Evolutionary conservation across 1,140 invertebrate genomes (phyloP).

Genomic region (Belonocnema kinseyi): DNA sequence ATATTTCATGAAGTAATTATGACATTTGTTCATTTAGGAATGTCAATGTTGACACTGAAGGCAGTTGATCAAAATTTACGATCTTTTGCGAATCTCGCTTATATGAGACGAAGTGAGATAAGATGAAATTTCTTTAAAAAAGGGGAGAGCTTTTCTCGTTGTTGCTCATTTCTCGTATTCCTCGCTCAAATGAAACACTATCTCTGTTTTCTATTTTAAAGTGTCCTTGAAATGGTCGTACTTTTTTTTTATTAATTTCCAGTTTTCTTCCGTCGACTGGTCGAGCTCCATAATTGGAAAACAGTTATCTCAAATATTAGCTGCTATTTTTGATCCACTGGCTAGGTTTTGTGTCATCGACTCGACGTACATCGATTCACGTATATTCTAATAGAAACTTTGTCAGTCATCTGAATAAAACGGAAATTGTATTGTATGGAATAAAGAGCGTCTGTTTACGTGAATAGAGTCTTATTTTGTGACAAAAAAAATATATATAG

Average conservation of each 20-base stretch:
- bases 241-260: slow-evolving; percentile 3
- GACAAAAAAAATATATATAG: background rate
- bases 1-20: too few relatives aligned
- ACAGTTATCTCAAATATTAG: slow-evolving; percentile 10
- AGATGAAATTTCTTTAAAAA: too few relatives aligned
- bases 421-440: background rate
- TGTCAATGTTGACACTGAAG: too few relatives aligned
- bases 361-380: background rate
- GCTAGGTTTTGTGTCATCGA: background rate
- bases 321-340: slow-evolving; percentile 13
- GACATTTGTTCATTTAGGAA: too few relatives aligned
- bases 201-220: background rate
- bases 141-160: too few relatives aligned
- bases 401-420: background rate
- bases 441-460: background rate
- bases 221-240: background rate
- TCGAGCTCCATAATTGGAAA: slow-evolving; percentile 4
- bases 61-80: too few relatives aligned
- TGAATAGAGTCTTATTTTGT: background rate
- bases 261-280: slow-evolving; percentile 1
- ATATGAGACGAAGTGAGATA: too few relatives aligned
- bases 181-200: background rate
- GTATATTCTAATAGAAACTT: background rate
- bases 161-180: too few relatives aligned
- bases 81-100: too few relatives aligned